A percentile compares a stretch with the other conserved stretches of the same genome.
Evolutionary conservation across 2,888 invertebrate genomes (phyloP).

Genomic region (Rhamphomyia laevipes): DNA sequence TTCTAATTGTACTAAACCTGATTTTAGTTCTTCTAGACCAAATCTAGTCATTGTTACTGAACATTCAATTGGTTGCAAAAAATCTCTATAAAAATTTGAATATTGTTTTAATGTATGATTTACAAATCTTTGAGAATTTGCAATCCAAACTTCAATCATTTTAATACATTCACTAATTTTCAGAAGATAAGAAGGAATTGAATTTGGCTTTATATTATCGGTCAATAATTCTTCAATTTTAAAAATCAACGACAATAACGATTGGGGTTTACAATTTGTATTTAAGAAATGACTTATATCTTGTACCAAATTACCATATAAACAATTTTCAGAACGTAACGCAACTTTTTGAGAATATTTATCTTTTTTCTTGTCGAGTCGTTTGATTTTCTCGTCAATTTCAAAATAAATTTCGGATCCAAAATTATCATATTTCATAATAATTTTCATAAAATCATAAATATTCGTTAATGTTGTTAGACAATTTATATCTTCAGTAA

Average conservation of each 20-base stretch:
- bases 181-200: slow-evolving; percentile 3
- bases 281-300: slow-evolving; percentile 31
- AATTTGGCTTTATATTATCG: background rate
- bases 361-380: slow-evolving; percentile 18
- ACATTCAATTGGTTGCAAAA: slow-evolving; percentile 58
- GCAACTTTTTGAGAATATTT: slow-evolving; percentile 31
- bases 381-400: slow-evolving; percentile 17
- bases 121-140: slow-evolving; percentile 31
- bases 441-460: slow-evolving; percentile 40
- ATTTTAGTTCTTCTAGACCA: slow-evolving; percentile 47
- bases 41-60: slow-evolving; percentile 55
- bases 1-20: slow-evolving; percentile 39
- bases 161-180: slow-evolving; percentile 23
- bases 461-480: slow-evolving; percentile 44
- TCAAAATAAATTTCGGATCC: slow-evolving; percentile 26
- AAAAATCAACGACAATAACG: slow-evolving; percentile 21
- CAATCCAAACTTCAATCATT: slow-evolving; percentile 31
- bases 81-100: slow-evolving; percentile 62
- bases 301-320: slow-evolving; percentile 28
- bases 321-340: slow-evolving; percentile 28
- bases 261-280: slow-evolving; percentile 29
- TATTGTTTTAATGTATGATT: slow-evolving; percentile 40
- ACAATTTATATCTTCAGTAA: slow-evolving; percentile 53
- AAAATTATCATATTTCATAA: slow-evolving; percentile 31
- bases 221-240: slow-evolving; percentile 7